Evolutionary conservation across 1,140 invertebrate species (phyloP).

Genomic region (Cotesia typhae): DNA sequence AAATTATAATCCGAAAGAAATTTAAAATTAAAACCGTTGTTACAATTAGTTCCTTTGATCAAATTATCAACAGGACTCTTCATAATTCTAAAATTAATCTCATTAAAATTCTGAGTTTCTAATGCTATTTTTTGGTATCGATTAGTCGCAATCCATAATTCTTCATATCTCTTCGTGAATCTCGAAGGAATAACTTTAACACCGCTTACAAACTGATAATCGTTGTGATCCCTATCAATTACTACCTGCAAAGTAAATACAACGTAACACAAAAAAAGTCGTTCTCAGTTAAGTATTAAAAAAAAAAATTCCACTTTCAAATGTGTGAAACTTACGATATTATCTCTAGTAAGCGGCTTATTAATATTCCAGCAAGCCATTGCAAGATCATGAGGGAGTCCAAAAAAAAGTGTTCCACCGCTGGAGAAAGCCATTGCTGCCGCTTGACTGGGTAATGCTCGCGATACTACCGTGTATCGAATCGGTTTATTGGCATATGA

Average conservation of each 20-base stretch:
- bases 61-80: constrained; percentile 43
- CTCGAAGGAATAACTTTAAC: constrained; percentile 67
- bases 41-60: constrained; percentile 54
- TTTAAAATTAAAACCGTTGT: constrained; percentile 31
- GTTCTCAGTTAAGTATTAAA: not conserved
- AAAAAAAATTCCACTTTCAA: not conserved
- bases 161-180: constrained; percentile 67
- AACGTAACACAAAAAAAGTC: constrained; percentile 7
- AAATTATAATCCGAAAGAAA: not conserved
- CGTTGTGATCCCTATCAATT: constrained; percentile 64
- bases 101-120: constrained; percentile 44
- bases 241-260: constrained; percentile 51
- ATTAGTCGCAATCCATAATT: constrained; percentile 72
- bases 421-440: constrained; percentile 53
- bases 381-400: constrained; percentile 48
- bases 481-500: constrained; percentile 32
- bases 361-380: constrained; percentile 58
- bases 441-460: constrained; percentile 55
- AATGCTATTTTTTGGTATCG: constrained; percentile 55
- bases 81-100: constrained; percentile 54
- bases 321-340: constrained; percentile 37
- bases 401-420: constrained; percentile 54
- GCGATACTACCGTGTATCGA: constrained; percentile 52
- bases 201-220: constrained; percentile 73
- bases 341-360: constrained; percentile 23